These are phyloP conservation scores for Chloebia gouldiae DNA, from an alignment of 2,113 vertebrate genomes.

Conservation along the genomic window DNA sequence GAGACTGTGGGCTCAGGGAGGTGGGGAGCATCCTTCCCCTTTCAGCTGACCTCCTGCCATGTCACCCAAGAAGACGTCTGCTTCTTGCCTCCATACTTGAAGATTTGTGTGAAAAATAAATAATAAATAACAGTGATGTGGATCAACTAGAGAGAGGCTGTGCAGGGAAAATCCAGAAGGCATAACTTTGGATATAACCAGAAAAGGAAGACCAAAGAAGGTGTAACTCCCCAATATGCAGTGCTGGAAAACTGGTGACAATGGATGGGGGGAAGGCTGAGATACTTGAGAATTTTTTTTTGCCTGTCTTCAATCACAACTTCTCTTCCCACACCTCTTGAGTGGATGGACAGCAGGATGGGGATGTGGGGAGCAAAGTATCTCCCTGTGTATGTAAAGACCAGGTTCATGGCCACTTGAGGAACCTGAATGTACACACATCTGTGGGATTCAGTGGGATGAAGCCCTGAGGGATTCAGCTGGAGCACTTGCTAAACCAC, in stretches of 20 bases:
- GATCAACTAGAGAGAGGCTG: neutral
- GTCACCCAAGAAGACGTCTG: fast-evolving
- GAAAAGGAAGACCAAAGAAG: neutral
- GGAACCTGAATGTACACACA: neutral
- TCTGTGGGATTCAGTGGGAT: neutral
- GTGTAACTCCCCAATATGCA: fast-evolving
- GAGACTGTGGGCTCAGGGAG: neutral
- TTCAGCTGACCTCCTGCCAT: fast-evolving
- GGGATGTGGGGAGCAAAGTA: neutral
- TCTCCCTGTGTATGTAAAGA: neutral
- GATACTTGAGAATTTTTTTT: neutral
- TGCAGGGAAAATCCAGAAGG: no score
- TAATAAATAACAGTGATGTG: neutral
- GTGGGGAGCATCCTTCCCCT: neutral
- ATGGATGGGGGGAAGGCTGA: neutral
- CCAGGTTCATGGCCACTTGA: neutral
- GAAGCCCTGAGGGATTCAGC: neutral
- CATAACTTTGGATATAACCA: neutral
- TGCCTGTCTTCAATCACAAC: no score
- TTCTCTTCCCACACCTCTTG: neutral
- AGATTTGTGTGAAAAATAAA: neutral
- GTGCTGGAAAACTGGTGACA: neutral
- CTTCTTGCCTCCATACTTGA: neutral
- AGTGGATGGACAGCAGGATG: neutral
- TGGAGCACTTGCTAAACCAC: neutral